Evolutionary conservation across 2,113 vertebrate species (phyloP).

Genomic region (Oncorhynchus kisutch): DNA sequence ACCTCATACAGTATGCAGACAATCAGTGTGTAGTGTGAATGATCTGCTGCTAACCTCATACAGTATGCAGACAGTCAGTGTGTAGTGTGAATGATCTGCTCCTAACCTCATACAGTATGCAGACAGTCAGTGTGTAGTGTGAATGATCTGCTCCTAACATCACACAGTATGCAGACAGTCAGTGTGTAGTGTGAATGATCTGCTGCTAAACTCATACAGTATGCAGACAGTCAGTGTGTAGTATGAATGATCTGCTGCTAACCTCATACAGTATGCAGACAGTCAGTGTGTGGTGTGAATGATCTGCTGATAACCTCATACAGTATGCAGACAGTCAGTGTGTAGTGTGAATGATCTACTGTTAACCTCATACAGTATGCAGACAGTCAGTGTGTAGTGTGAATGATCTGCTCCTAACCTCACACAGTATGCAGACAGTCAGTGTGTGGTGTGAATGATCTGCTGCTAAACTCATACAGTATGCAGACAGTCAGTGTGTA

Average conservation of each 20-base stretch:
- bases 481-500: background rate
- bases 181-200: background rate
- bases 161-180: background rate
- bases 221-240: background rate
- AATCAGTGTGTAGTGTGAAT: background rate
- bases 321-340: no score
- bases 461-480: background rate
- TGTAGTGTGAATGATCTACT: background rate
- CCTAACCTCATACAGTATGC: background rate
- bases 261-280: background rate
- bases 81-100: background rate
- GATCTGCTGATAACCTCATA: background rate
- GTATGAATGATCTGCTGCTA: background rate
- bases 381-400: background rate
- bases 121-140: background rate
- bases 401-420: background rate
- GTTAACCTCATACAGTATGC: background rate
- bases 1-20: background rate
- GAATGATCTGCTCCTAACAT: background rate
- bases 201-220: background rate
- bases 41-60: background rate
- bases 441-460: background rate
- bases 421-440: background rate
- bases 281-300: background rate
- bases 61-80: background rate